Base-by-base conservation (phyloP, 2,113 vertebrate genomes). In the Arvicanthis niloticus region DNA sequence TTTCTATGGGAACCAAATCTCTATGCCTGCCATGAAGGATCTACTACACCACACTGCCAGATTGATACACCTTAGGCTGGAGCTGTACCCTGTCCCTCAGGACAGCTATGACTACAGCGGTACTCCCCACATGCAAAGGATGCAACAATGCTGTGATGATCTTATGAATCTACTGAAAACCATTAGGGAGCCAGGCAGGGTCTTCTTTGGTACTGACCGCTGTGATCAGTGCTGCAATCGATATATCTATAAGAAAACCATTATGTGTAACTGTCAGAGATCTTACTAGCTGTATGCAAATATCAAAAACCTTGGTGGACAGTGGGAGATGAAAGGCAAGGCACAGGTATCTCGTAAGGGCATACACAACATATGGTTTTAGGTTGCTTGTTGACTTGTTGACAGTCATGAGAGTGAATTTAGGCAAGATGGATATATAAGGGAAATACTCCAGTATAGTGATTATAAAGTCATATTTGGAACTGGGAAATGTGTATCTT, bases 41-140 rank as follows among this genome's bases (percentile, higher is more conserved):
- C 26, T 67, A 10, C 15, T 53, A 19, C 7, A n/a, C 3, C 34
- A 56, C 48, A 88, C 45, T 31, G 16, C 34, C 15, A 53, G 15
- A 1, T 51, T 80, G 22, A 56, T 10, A 26, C 8, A 22, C 12
- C 45, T 80, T 40, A 29, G 4, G 6, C 0, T 40, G 34, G 75
- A 53, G 45, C 34, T 40, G 0, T 53, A 80, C 24, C 89, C 60
- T 40, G 13, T 67, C 16, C 34, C 76, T 19, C 5, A 29, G 24
- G 60, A 81, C 15, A 21, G 76, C 34, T 53, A 80, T 19, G 45
- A 40, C 29, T 7, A 31, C 60, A 2, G 1, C 7, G 37, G 60
- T 9, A 31, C 1, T 7, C 76, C 37, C 16, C 9, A 13, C 4
- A 12, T 4, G 26, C 26, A 51, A 9, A 19, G 2, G 2, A n/a